These are phyloP conservation scores for Epirrita christyi DNA, from an alignment of 2,888 invertebrate genomes.

Conservation along the genomic window DNA sequence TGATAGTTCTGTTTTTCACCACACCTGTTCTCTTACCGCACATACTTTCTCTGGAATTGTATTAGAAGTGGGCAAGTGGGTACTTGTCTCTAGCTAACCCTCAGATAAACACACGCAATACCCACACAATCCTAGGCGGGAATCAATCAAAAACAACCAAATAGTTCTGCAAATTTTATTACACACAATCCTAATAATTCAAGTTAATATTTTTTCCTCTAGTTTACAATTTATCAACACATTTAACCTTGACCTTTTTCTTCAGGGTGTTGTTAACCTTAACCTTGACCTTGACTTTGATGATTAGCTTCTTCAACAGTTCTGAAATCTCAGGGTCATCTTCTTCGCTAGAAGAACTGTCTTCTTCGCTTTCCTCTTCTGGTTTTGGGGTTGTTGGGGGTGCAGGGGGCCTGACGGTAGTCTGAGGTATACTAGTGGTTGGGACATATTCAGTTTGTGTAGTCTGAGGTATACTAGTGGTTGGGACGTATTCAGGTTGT, in stretches of 20 bases:
- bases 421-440: background rate
- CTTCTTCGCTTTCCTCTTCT: conserved; percentile 48
- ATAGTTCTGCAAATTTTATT: background rate
- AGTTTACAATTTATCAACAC: conserved; percentile 1
- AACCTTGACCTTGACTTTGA: conserved; percentile 72
- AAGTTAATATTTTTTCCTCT: background rate
- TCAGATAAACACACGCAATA: no score
- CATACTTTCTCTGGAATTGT: no score
- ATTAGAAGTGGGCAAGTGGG: no score
- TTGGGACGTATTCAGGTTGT: conserved; percentile 12
- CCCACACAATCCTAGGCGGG: no score
- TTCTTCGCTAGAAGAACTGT: conserved; percentile 47
- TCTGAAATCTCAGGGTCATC: conserved; percentile 59
- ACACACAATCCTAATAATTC: background rate
- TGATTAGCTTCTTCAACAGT: conserved; percentile 66
- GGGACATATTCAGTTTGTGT: conserved; percentile 7
- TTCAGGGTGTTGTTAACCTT: conserved; percentile 58
- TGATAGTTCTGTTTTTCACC: no score
- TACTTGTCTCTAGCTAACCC: no score
- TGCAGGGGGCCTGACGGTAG: conserved; percentile 6
- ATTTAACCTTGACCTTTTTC: conserved; percentile 43
- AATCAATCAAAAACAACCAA: background rate
- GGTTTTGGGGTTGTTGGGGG: conserved; percentile 33
- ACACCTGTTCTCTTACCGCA: no score
- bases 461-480: conserved; percentile 1